Base-by-base conservation (phyloP, 1,140 invertebrate genomes). In the Melitaea cinxia region DNA sequence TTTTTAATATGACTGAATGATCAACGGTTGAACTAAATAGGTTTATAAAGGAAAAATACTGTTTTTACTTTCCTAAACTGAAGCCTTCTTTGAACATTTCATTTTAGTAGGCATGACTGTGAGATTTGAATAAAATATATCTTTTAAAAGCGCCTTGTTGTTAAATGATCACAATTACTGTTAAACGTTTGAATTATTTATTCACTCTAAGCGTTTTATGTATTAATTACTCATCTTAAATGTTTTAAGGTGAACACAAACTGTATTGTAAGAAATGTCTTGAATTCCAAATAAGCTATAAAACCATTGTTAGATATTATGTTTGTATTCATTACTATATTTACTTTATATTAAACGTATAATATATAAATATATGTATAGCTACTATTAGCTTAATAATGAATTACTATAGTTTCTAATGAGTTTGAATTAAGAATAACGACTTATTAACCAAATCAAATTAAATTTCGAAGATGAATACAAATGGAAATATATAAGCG, bases 1-100 rank as follows among this genome's bases (percentile, higher is more conserved):
- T 56, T 45, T 56, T 56, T 56, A 56, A 56, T 56, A 56, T 14
- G 54, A 56, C 35, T 24, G 21, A 45, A 56, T 56, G 54, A 56
- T 56, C 37, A 42, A 56, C 53, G 37, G 4, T 42, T 12, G 37
- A 45, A 56, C 26, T 17, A 56, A 45, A 24, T 56, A 56, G 37
- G 54, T 35, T 47, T 19, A 39, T 12, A 24, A 47, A 24, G 6
- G 42, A 19, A 19, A 47, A 47, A 47, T 23, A 47, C 12, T 42
- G 15, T 21, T 47, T 47, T 47, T 47, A 47, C n/a, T 47, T 47
- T 47, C 9, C 17, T n/a, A 21, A 23, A 47, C 17, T 47, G 12
- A 47, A 47, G 12, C 23, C 19, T 47, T 9, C 10, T 45, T 45
- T 21, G 3, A 39, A 39, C 35, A 39, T 39, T 39, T 39, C 21